phyloP scores from a whole-genome alignment of 2,888 invertebrate species.

The Xestobium rufovillosum region DNA sequence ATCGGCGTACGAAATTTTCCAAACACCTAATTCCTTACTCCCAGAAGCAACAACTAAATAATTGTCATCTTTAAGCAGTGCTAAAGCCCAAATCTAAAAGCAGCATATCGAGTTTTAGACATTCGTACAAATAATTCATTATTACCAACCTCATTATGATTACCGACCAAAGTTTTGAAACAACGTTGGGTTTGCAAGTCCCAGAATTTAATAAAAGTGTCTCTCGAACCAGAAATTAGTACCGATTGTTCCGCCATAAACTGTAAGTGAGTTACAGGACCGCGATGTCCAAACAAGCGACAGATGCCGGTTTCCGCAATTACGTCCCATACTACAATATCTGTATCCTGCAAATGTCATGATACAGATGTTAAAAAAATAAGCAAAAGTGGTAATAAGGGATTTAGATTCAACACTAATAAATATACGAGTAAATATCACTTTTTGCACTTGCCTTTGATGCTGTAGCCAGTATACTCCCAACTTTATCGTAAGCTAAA shows the following conservation, averaged over 20 bases:
- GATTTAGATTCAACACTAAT: neutral
- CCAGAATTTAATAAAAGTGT: constrained; percentile 96
- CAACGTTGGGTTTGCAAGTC: constrained; percentile 91
- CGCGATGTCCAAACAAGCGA: constrained; percentile 87
- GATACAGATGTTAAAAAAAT: neutral
- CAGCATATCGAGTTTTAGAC: neutral
- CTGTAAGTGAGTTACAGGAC: constrained; percentile 71
- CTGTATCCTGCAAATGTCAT: constrained; percentile 66
- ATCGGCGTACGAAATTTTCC: constrained; percentile 60
- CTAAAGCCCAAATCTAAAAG: constrained; percentile 75
- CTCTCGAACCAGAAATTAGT: constrained; percentile 80
- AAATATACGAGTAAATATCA: constrained; percentile 6
- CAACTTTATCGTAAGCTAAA: constrained; percentile 73
- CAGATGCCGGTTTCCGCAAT: constrained; percentile 86
- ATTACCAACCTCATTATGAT: constrained; percentile 78
- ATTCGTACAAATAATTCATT: neutral
- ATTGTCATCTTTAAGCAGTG: constrained; percentile 67
- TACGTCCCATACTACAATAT: constrained; percentile 91
- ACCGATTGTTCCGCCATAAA: constrained; percentile 65
- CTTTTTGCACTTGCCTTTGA: constrained; percentile 55
- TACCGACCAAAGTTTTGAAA: constrained; percentile 89
- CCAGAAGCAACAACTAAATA: constrained; percentile 83
- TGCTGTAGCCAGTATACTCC: constrained; percentile 83
- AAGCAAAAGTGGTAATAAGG: constrained; percentile 1
- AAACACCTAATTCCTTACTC: constrained; percentile 78